Base-by-base conservation (phyloP, 2,888 invertebrate species). In the Hartigia nigra region DNA sequence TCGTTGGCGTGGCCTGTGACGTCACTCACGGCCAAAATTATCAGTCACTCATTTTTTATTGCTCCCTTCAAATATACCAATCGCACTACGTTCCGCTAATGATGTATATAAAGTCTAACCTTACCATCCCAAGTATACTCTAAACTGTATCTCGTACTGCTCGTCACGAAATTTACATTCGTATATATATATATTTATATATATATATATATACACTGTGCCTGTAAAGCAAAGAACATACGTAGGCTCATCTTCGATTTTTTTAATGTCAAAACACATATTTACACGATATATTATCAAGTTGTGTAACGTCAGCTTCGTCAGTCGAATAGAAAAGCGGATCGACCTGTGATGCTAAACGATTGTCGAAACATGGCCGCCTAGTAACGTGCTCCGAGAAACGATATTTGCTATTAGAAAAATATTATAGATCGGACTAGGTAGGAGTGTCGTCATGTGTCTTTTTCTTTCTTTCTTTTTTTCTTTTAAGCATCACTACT, bases 31-130 rank as follows among this genome's bases (percentile, higher is more conserved):
- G 72, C 31, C 31, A 72, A 85, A 85, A 85, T 85, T 84, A 85
- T 85, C 83, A 85, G 85, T 12, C 83, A 79, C 81, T 80, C 78
- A 85, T 85, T 83, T 80, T 80, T 9, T 31, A 31, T 9, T 14
- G 1, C 72, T 72, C 31, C 12, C 23, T 72, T 23, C 5, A 55
- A 9, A 9, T 23, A 9, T 9, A 55, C 9, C 1, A 23, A 23
- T 55, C 55, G 55, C 23, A 9, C 55, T 55, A 9, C 23, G 9
- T 23, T 55, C 9, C 9, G 2, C 9, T 23, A 23, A 23, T 23
- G 5, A 1, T 23, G 55, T 9, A 23, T 55, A 55, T 23, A 23
- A 55, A 55, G 9, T 2, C 23, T 55, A 55, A 55, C 9, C 23
- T 55, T 23, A 55, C 55, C 55, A n/a, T 55, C 23, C 55, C 2